Percentiles rank a stretch among this genome's conserved stretches.
These are phyloP conservation scores for Phalacrocorax pelagicus DNA, from an alignment of 2,113 vertebrate species.

Conservation along the genomic window DNA sequence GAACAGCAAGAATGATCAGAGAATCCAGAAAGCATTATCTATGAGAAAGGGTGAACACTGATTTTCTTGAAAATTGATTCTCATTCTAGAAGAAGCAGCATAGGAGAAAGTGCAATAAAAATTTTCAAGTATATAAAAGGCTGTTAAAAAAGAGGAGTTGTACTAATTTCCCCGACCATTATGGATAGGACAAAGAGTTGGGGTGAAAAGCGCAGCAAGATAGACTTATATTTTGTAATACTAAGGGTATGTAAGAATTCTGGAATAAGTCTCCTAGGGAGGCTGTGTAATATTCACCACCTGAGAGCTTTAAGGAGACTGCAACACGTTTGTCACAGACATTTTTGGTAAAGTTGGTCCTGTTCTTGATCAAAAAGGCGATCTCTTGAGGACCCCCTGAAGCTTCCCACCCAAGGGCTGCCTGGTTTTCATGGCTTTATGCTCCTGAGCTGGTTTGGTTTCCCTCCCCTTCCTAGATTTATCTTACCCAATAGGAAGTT, in stretches of 20 bases:
- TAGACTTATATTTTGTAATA: background rate
- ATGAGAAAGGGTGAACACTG: background rate
- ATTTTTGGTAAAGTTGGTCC: background rate
- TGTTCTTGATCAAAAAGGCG: background rate
- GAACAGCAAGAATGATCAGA: background rate
- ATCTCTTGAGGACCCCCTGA: background rate
- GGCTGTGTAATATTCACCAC: background rate
- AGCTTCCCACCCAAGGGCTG: background rate
- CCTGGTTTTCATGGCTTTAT: background rate
- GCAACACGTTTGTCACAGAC: background rate
- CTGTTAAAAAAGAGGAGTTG: background rate
- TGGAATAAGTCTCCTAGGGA: background rate
- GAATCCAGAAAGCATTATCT: background rate
- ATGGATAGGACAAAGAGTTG: background rate
- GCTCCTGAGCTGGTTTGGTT: background rate
- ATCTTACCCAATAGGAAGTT: background rate
- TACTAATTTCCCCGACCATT: background rate
- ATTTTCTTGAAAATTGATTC: background rate
- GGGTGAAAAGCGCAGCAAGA: background rate
- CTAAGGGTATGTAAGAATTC: background rate
- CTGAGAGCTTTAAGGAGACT: background rate
- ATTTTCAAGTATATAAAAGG: background rate
- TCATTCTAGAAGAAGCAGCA: background rate
- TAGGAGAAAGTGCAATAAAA: background rate
- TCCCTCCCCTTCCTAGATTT: background rate